Evolutionary conservation across 1,140 invertebrate species (phyloP).

Genomic region (Cherax quadricarinatus): DNA sequence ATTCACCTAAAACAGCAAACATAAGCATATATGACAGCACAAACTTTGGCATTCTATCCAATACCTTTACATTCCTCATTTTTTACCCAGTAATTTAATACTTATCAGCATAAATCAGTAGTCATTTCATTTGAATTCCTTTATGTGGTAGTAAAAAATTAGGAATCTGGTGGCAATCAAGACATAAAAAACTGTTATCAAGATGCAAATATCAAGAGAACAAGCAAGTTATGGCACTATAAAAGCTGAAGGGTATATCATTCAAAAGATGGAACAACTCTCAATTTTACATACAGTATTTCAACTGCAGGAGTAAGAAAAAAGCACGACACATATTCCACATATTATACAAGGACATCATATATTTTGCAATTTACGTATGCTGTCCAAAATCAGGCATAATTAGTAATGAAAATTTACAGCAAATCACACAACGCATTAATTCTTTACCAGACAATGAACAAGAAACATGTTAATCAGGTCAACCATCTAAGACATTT

Average conservation of each 20-base stretch:
- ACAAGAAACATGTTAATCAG: background rate
- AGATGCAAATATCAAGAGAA: background rate
- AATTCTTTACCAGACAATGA: background rate
- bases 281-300: too few species aligned
- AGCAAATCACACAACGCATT: background rate
- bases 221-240: background rate
- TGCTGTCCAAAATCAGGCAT: background rate
- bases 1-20: slow-evolving; percentile 33
- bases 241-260: background rate
- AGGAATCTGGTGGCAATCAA: background rate
- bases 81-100: background rate
- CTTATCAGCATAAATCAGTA: too few species aligned
- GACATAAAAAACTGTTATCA: background rate
- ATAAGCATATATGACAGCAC: slow-evolving; percentile 1
- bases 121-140: background rate
- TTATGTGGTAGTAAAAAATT: background rate
- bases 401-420: background rate
- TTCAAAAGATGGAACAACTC: background rate
- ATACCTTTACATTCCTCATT: background rate
- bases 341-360: background rate
- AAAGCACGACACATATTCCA: background rate
- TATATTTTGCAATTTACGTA: too few species aligned
- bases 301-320: background rate
- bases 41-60: background rate
- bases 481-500: background rate